Conservation (phyloP, 2,113 vertebrate species). For the Rhineura floridana region DNA sequence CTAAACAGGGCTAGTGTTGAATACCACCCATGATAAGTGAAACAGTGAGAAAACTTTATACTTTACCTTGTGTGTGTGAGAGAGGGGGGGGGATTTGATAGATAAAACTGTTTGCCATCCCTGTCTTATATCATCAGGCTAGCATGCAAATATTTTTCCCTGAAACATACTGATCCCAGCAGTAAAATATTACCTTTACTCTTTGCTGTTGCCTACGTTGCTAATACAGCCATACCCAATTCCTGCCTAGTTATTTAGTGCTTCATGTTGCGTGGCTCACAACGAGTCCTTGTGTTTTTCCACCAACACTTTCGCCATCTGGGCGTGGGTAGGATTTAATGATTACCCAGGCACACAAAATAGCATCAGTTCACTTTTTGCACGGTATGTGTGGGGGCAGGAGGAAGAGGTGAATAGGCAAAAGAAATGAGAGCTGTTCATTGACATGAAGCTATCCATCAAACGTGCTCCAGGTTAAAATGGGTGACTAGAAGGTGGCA, state of each 20-base stretch:
- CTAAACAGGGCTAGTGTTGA: too few species aligned
- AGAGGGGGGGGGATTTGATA: too few species aligned
- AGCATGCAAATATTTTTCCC: too few species aligned
- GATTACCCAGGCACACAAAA: constrained; percentile 24
- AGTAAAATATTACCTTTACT: not conserved
- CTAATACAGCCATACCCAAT: not conserved
- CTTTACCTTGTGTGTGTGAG: not conserved
- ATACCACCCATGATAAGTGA: too few species aligned
- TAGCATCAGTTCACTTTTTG: constrained; percentile 3
- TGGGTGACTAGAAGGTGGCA: not conserved
- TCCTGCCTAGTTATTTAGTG: not conserved
- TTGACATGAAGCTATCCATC: not conserved
- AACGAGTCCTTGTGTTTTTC: not conserved
- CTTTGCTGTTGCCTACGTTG: not conserved
- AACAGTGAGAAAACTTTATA: not conserved
- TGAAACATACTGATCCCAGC: not conserved
- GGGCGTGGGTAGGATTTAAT: constrained; percentile 22
- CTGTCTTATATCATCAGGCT: not conserved
- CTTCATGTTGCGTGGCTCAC: not conserved
- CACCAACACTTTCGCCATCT: not conserved
- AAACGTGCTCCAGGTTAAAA: not conserved
- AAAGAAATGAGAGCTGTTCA: constrained; percentile 1
- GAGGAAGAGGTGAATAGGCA: not conserved
- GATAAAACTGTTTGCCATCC: not conserved
- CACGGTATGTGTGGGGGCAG: constrained; percentile 4